Conservation (phyloP, 2,797 vertebrate genomes). For the Arnoldichthys spilopterus region DNA sequence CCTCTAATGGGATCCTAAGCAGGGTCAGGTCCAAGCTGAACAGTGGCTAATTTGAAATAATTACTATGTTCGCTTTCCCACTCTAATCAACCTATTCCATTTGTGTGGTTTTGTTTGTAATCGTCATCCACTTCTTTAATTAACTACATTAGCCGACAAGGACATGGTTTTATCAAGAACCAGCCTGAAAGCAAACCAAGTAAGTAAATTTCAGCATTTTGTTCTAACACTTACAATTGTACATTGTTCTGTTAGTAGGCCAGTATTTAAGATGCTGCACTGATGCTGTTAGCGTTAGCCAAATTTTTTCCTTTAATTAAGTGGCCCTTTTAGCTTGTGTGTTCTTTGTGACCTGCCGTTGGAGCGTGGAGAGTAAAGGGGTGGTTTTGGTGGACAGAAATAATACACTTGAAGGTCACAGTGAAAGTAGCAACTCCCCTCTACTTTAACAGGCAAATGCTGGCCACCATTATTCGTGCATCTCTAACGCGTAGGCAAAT, state of each 20-base stretch:
- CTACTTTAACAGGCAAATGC: conserved; percentile 58
- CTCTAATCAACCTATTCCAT: conserved; percentile 40
- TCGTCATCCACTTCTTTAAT: conserved; percentile 26
- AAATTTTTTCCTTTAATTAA: conserved; percentile 7
- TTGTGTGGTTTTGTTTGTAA: conserved; percentile 2
- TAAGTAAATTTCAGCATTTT: background rate
- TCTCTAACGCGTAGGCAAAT: conserved; percentile 51
- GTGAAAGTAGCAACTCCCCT: conserved; percentile 48
- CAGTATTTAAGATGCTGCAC: background rate
- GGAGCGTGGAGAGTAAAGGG: conserved; percentile 34
- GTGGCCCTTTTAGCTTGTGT: conserved; percentile 2
- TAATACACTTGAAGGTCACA: conserved; percentile 53
- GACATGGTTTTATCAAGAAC: background rate
- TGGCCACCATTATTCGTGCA: conserved; percentile 42
- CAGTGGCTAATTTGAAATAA: conserved; percentile 59
- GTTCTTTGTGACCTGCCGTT: conserved; percentile 27
- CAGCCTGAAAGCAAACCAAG: background rate
- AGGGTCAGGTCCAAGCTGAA: conserved; percentile 46
- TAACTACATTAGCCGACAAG: background rate
- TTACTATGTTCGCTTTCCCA: conserved; percentile 41
- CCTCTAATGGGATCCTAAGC: conserved; percentile 56
- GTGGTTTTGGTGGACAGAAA: conserved; percentile 44
- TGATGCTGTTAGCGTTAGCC: conserved; percentile 2
- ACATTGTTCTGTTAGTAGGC: background rate
- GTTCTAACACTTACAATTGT: background rate